Evolutionary conservation across 2,888 invertebrate genomes (phyloP), one percentile per base, ranked within the genome.

Genomic region (Unio delphinus): DNA sequence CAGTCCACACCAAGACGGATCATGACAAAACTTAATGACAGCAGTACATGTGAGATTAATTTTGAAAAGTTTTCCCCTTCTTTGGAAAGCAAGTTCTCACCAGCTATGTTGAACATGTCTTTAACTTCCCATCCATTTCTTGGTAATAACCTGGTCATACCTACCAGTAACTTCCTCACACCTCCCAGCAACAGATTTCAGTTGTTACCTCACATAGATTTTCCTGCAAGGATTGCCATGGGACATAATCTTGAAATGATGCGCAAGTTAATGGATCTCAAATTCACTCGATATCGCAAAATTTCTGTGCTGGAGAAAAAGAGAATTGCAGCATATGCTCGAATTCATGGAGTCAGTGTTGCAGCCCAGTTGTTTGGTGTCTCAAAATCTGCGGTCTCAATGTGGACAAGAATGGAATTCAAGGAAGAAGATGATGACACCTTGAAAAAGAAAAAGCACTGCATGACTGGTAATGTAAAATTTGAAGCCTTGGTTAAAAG

Each of bases 361-460:
- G 76, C 76, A 5, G 76, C 76, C 15, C 55, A 66, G 7, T 68
- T 67, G 65, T 74, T 60, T 57, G 72, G 72, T 54, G 76, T 76
- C 15, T 76, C 76, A 15, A 76, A 76, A 55, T 76, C 76, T 6
- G 74, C 76, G 4, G 76, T 76, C 11, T 76, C 76, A 17, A 72
- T 76, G 72, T 76, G 76, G 76, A 74, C 72, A 18, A 65, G 72
- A 34, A 68, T 66, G 26, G 76, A 76, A 55, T 76, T 76, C 57
- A 62, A 67, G 55, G 66, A 67, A 23, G 64, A 65, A 3, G 72
- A 76, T n/a, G 74, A 74, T 23, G 68, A 67, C 11, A 18, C 30
- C 26, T 55, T 26, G 1, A 68, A 58, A 58, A 61, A 62, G 56
- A 76, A 67, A 55, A 70, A 61, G 55, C 72, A 76, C 26, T 76